Base-by-base conservation (phyloP, 1,140 invertebrate genomes). In the Tetramorium simillimum region DNA sequence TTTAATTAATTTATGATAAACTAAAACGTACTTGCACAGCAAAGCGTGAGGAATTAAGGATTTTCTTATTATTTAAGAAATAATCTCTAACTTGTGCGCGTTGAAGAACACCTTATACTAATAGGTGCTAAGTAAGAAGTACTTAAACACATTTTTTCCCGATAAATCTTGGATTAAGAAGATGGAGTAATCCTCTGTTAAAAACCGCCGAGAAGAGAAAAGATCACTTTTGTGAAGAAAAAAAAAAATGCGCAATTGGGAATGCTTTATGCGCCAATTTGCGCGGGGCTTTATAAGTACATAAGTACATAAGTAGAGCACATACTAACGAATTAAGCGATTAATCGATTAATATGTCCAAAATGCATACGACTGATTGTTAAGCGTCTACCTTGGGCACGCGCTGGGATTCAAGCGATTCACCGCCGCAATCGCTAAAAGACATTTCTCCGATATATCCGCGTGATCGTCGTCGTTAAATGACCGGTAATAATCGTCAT, bases 271-370 rank as follows among this genome's bases (percentile, higher is more conserved):
- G 43, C n/a, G 76, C 51, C 73, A 46, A 77, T 40, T 40, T 65
- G 86, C 86, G 80, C 62, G 60, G 70, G 72, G 49, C 82, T 85
- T 87, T 81, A 28, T 33, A 49, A 75, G 21, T 43, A 73, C 14
- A 28, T 33, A 49, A 75, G 21, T 33, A 73, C 14, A 28, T 51
- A 85, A 49, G 2, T 84, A 60, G 62, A 76, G 40, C 80, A 75
- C 33, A 56, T 73, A 63, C 62, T 84, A 67, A 67, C 56, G 21
- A 76, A 58, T 46, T 53, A 67, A 85, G 80, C 24, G 69, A 84
- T 75, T 82, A 73, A 33, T 69, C 77, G 33, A 69, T 56, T 75
- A 85, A 85, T 16, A 53, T 60, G 56, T 82, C 77, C 85, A 60
- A 62, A 40, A 37, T 60, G 69, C 28, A 16, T 33, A 70, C 46